Percentiles rank a stretch among this genome's conserved stretches.
Conservation (phyloP, 2,113 vertebrate species). For the Cercopithecus mona region DNA sequence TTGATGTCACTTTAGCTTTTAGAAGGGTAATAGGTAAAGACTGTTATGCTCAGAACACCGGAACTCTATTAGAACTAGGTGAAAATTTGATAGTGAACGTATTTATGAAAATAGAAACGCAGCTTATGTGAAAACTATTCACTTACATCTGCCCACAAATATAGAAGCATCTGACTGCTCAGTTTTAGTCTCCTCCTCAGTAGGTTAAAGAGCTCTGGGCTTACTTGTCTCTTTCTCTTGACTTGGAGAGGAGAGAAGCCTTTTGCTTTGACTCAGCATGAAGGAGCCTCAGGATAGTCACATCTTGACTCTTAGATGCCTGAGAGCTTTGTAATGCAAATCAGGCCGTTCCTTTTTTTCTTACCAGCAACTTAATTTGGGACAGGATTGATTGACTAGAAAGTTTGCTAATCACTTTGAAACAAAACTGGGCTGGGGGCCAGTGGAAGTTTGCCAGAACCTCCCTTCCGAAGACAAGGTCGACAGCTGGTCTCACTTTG, state of each 20-base stretch:
- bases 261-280: constrained; percentile 15
- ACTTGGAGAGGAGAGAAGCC: constrained; percentile 41
- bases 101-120: constrained; percentile 9
- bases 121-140: constrained; percentile 4
- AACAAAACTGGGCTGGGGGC: constrained; percentile 26
- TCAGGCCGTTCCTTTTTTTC: constrained; percentile 40
- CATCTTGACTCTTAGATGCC: constrained; percentile 59
- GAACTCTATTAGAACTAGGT: not conserved
- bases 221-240: not conserved
- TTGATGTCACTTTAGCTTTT: constrained; percentile 80
- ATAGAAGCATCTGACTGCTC: not conserved
- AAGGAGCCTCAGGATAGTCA: constrained; percentile 23
- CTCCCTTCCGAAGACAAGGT: constrained; percentile 59
- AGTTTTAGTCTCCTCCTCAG: not conserved
- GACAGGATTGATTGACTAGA: constrained; percentile 61
- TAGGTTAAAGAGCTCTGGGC: not conserved
- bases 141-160: not conserved
- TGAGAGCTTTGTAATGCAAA: constrained; percentile 70
- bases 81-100: not conserved
- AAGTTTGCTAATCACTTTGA: constrained; percentile 74
- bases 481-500: constrained; percentile 74
- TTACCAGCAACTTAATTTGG: constrained; percentile 68
- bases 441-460: constrained; percentile 69
- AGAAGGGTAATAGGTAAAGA: constrained; percentile 61
- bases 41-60: not conserved